These are phyloP conservation scores for Lamellibrachia luymesi DNA, from an alignment of 1,140 invertebrate species.

Conservation along the genomic window DNA sequence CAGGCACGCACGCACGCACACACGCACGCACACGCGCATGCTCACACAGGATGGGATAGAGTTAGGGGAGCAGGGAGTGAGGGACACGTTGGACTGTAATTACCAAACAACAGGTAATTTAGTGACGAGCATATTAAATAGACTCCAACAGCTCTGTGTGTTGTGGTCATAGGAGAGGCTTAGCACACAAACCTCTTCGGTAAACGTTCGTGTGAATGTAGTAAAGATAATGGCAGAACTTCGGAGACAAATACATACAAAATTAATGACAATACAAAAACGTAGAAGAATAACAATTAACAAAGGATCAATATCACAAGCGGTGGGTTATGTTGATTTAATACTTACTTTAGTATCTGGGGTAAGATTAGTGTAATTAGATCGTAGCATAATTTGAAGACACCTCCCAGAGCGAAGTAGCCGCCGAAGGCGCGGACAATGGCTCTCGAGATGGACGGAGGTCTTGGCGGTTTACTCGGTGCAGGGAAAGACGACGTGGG, in stretches of 20 bases:
- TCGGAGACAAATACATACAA: no score
- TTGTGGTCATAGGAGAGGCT: no score
- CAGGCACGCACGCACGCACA: no score
- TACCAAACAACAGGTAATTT: no score
- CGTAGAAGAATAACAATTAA: no score
- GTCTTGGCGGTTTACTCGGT: slow-evolving; percentile 51
- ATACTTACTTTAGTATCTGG: slow-evolving; percentile 19
- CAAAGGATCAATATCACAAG: neutral
- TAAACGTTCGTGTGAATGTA: neutral
- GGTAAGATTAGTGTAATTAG: slow-evolving; percentile 18
- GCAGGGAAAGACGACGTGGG: neutral
- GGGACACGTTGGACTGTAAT: no score
- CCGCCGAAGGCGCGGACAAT: slow-evolving; percentile 12
- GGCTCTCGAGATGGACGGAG: slow-evolving; percentile 37
- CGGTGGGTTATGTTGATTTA: neutral
- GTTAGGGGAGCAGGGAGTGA: no score
- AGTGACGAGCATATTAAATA: no score
- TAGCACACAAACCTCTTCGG: neutral
- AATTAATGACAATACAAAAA: no score
- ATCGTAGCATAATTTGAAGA: slow-evolving; percentile 22
- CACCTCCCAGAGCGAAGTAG: slow-evolving; percentile 20
- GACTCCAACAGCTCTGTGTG: no score
- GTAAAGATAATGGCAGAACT: no score
- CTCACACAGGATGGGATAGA: slow-evolving; percentile 65
- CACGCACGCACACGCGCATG: no score